phyloP scores from a whole-genome alignment of 2,888 invertebrate genomes.

The Celastrina argiolus region DNA sequence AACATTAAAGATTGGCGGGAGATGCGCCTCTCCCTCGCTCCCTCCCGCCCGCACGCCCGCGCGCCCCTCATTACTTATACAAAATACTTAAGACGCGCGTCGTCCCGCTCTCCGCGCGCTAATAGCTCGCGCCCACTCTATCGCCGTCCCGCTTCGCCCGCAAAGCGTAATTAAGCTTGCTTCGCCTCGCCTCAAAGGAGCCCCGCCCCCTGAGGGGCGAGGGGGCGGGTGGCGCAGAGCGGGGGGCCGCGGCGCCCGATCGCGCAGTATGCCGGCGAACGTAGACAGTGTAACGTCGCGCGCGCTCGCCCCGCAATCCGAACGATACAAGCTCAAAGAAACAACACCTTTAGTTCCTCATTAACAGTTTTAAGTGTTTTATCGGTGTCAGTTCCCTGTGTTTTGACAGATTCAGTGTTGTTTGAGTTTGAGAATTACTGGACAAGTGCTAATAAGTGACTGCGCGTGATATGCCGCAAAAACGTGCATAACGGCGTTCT shows the following conservation, averaged over 20 bases:
- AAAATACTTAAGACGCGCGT: slow-evolving; percentile 78
- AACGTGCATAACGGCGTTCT: slow-evolving; percentile 68
- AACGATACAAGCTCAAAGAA: slow-evolving; percentile 51
- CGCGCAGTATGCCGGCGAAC: slow-evolving; percentile 76
- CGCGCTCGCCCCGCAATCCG: slow-evolving; percentile 57
- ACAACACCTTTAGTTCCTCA: slow-evolving; percentile 69
- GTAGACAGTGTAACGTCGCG: slow-evolving; percentile 68
- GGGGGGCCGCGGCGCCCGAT: slow-evolving; percentile 53
- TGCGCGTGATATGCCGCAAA: slow-evolving; percentile 73
- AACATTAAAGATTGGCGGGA: slow-evolving; percentile 79
- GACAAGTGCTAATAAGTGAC: slow-evolving; percentile 71
- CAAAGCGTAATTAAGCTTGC: slow-evolving; percentile 76
- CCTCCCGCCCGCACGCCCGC: slow-evolving; percentile 59
- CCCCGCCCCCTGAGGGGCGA: slow-evolving; percentile 55
- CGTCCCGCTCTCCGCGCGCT: slow-evolving; percentile 81
- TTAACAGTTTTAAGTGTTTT: slow-evolving; percentile 69
- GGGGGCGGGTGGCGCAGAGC: slow-evolving; percentile 42
- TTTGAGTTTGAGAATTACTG: slow-evolving; percentile 63
- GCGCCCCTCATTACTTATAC: slow-evolving; percentile 79
- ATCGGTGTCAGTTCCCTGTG: slow-evolving; percentile 55
- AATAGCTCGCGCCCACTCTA: slow-evolving; percentile 81
- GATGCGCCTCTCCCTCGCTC: slow-evolving; percentile 66
- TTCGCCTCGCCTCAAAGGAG: slow-evolving; percentile 70
- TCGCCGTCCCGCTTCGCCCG: slow-evolving; percentile 72
- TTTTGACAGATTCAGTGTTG: slow-evolving; percentile 69